Evolutionary conservation across 2,888 invertebrate species (phyloP).

Genomic region (Stenoptilia bipunctidactyla): DNA sequence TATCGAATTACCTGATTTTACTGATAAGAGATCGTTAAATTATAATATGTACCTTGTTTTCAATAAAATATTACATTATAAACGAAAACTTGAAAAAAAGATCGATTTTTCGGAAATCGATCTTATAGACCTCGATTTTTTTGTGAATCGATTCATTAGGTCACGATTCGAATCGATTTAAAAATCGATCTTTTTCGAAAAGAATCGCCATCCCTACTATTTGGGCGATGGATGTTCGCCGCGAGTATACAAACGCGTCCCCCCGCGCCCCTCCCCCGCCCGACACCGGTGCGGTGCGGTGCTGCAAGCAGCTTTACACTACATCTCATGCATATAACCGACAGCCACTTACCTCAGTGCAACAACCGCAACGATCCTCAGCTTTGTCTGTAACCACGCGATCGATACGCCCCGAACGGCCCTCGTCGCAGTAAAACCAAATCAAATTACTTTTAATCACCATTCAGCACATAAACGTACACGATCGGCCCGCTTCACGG

Average conservation of each 20-base stretch:
- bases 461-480: conserved; percentile 61
- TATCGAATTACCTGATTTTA: conserved; percentile 1
- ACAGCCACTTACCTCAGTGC: conserved; percentile 38
- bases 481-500: conserved; percentile 31
- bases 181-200: too few species aligned
- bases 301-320: conserved; percentile 19
- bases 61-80: conserved; percentile 6
- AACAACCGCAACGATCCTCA: conserved; percentile 42
- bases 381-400: conserved; percentile 52
- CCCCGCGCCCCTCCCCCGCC: conserved; percentile 14
- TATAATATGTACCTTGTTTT: conserved; percentile 3
- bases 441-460: conserved; percentile 67
- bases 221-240: conserved; percentile 24
- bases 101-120: too few species aligned
- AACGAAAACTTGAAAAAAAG: background rate
- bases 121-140: too few species aligned
- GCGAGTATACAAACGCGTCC: conserved; percentile 15
- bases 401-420: conserved; percentile 55
- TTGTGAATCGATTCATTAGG: too few species aligned
- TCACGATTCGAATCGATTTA: too few species aligned
- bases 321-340: conserved; percentile 20
- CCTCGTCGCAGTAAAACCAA: conserved; percentile 60
- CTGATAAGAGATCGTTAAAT: conserved; percentile 6
- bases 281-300: conserved; percentile 18
- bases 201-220: too few species aligned